phyloP scores from a whole-genome alignment of 1,140 invertebrate species.

The Ostrea denselamellosa region DNA sequence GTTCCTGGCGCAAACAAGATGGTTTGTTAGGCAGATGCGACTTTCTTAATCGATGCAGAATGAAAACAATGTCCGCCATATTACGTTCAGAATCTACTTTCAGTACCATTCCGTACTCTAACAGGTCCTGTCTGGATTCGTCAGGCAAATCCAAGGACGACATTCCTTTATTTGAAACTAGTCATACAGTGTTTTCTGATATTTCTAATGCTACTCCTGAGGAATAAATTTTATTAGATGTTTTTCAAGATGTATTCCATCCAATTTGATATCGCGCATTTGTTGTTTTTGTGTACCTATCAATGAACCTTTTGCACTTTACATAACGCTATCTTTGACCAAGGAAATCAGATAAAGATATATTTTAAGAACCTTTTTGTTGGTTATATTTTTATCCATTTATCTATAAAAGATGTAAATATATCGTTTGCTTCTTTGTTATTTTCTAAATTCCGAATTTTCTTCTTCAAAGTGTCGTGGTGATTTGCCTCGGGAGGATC shows the following conservation, averaged over 20 bases:
- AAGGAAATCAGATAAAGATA: no score
- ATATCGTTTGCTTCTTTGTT: neutral
- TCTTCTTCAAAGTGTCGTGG: constrained; percentile 27
- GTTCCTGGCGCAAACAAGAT: neutral
- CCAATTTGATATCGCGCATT: neutral
- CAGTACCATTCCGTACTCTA: constrained; percentile 29
- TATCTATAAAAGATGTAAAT: neutral
- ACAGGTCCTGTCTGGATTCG: neutral
- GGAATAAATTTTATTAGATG: neutral
- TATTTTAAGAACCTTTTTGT: no score
- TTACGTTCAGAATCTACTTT: neutral
- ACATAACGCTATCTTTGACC: neutral
- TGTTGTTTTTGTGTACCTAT: neutral
- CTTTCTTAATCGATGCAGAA: neutral
- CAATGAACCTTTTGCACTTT: neutral
- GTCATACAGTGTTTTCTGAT: neutral
- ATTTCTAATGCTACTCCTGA: neutral
- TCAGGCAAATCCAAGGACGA: constrained; percentile 28
- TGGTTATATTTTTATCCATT: neutral
- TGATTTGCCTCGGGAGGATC: neutral
- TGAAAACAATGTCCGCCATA: neutral
- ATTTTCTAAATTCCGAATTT: constrained; percentile 2
- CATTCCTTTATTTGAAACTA: constrained; percentile 15
- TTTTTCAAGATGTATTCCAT: neutral
- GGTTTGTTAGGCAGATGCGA: neutral